Conservation (phyloP, 64 coral and sea anemone genomes). For the Montipora capricornis region DNA sequence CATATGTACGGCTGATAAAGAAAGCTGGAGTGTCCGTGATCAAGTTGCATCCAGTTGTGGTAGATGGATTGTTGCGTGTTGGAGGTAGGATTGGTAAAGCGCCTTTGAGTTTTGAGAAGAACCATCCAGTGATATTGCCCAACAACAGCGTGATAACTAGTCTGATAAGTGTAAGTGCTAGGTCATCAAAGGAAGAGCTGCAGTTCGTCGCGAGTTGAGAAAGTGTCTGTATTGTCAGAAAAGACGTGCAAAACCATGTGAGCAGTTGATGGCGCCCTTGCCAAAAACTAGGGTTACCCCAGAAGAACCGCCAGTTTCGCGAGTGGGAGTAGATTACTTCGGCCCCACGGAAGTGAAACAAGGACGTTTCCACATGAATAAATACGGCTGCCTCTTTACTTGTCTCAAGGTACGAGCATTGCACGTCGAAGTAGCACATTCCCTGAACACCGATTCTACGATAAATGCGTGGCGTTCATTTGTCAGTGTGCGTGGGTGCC, state of each 20-base stretch:
- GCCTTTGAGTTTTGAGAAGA: neutral
- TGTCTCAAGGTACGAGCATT: neutral
- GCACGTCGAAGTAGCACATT: neutral
- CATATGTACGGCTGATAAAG: neutral
- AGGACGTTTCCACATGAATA: neutral
- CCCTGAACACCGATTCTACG: neutral
- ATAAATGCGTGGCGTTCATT: constrained; percentile 7
- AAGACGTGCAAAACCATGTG: neutral
- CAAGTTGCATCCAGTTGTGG: constrained; percentile 6
- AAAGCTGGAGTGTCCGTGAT: neutral
- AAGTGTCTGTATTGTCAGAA: too few relatives aligned
- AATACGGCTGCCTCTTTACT: constrained; percentile 1
- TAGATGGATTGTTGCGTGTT: constrained; percentile 16
- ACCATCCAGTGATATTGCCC: constrained; percentile 52
- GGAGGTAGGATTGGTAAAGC: constrained; percentile 30
- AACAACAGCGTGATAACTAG: neutral
- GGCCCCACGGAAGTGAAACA: constrained; percentile 18
- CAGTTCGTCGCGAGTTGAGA: too few relatives aligned
- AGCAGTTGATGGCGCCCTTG: constrained; percentile 35
- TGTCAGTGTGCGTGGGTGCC: constrained; percentile 14
- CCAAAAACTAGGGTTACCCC: neutral
- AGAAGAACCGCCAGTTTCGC: neutral
- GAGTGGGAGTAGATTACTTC: constrained; percentile 34
- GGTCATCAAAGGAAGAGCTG: too few relatives aligned
- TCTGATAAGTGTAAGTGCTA: too few relatives aligned